phyloP scores from a whole-genome alignment of 2,113 vertebrate species.

The Oreamnos americanus region DNA sequence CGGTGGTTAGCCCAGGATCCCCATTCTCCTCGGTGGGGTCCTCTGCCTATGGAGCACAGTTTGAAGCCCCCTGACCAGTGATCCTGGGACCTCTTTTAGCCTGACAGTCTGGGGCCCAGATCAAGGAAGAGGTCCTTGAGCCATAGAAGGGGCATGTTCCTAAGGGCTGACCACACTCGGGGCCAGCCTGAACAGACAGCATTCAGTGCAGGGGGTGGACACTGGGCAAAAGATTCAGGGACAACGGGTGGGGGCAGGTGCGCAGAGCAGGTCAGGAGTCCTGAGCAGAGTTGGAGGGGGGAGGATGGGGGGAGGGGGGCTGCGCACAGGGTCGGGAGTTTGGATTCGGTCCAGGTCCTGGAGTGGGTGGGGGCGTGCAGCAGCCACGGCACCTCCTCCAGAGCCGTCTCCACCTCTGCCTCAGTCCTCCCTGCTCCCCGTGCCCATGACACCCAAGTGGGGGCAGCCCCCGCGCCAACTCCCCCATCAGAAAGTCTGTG shows the following conservation, averaged over 20 bases:
- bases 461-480: not conserved
- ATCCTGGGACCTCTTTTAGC: not conserved
- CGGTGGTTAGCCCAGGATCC: accelerated
- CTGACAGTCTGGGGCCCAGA: not conserved
- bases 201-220: not conserved
- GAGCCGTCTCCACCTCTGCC: not conserved
- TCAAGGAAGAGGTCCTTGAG: no score
- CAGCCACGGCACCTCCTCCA: no score
- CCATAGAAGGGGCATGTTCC: not conserved
- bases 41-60: not conserved
- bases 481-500: not conserved
- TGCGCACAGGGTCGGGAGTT: not conserved
- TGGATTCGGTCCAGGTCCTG: not conserved
- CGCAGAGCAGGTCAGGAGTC: not conserved
- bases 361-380: not conserved
- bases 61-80: not conserved
- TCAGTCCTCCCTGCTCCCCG: not conserved
- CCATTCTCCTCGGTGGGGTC: not conserved
- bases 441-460: not conserved
- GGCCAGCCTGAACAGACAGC: not conserved
- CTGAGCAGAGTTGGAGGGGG: not conserved
- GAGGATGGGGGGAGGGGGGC: accelerated
- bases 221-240: not conserved
- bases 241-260: not conserved
- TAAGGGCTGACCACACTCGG: not conserved